Conservation (phyloP, 2,113 vertebrate species). For the Balaeniceps rex region DNA sequence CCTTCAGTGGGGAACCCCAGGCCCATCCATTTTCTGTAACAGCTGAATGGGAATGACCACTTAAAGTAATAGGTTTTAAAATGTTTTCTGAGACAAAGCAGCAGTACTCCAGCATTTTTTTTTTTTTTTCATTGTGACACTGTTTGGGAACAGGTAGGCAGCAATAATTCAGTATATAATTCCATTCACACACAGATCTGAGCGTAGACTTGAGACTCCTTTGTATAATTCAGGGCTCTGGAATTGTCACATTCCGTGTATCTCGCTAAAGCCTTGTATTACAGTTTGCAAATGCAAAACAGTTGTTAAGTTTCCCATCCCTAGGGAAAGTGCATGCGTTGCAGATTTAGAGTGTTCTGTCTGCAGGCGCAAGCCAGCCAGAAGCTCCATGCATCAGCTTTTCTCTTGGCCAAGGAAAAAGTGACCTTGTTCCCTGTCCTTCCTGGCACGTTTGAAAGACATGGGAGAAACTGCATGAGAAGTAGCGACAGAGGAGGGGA, state of each 20-base stretch:
- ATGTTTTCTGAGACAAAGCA: slow-evolving; percentile 51
- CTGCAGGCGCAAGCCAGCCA: not conserved
- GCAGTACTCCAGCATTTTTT: not conserved
- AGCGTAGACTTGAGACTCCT: not conserved
- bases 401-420: not conserved
- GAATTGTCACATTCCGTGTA: not conserved
- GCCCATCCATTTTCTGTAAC: slow-evolving; percentile 31
- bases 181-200: slow-evolving; percentile 8
- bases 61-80: slow-evolving; percentile 59
- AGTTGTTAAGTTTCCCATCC: not conserved
- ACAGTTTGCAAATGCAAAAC: slow-evolving; percentile 11
- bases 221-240: not conserved
- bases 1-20: not conserved
- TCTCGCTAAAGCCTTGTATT: not conserved
- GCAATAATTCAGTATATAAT: not conserved
- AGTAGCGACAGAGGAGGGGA: not conserved
- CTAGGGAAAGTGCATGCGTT: not conserved
- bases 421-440: not conserved
- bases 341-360: not conserved
- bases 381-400: not conserved
- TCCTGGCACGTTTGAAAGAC: not conserved
- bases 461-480: not conserved
- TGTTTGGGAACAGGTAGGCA: slow-evolving; percentile 1
- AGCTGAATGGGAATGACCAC: slow-evolving; percentile 46
- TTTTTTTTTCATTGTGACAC: not conserved